phyloP scores from a whole-genome alignment of 2,797 vertebrate genomes.

The Kryptopterus vitreolus region DNA sequence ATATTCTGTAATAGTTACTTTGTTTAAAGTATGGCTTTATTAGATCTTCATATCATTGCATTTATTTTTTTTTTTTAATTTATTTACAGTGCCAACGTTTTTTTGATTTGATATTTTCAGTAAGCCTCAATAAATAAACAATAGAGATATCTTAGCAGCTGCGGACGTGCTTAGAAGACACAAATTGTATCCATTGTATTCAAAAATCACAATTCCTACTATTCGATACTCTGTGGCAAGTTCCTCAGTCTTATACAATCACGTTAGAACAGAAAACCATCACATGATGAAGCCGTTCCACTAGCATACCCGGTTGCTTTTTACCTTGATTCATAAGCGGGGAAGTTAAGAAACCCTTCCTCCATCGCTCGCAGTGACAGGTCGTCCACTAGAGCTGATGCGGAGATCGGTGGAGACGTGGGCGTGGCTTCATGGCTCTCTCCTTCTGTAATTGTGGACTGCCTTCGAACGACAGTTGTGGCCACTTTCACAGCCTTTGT shows the following conservation, averaged over 20 bases:
- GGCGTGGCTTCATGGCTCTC: slow-evolving; percentile 75
- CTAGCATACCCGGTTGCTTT: background rate
- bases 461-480: slow-evolving; percentile 85
- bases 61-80: too few species aligned
- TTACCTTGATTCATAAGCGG: slow-evolving; percentile 43
- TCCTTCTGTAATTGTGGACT: slow-evolving; percentile 79
- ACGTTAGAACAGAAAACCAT: background rate
- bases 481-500: slow-evolving; percentile 93
- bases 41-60: too few species aligned
- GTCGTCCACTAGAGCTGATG: slow-evolving; percentile 75
- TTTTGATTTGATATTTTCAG: too few species aligned
- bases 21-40: too few species aligned
- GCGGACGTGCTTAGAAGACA: background rate
- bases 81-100: too few species aligned
- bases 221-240: background rate
- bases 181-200: too few species aligned
- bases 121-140: too few species aligned
- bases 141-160: background rate
- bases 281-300: background rate
- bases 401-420: slow-evolving; percentile 69
- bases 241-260: background rate
- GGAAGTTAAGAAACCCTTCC: slow-evolving; percentile 78
- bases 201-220: background rate
- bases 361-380: slow-evolving; percentile 85
- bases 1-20: too few species aligned